A percentile compares a stretch with the other conserved stretches of the same genome.
These are phyloP conservation scores for Bimastos eiseni DNA, from an alignment of 2,888 invertebrate genomes.

Conservation along the genomic window DNA sequence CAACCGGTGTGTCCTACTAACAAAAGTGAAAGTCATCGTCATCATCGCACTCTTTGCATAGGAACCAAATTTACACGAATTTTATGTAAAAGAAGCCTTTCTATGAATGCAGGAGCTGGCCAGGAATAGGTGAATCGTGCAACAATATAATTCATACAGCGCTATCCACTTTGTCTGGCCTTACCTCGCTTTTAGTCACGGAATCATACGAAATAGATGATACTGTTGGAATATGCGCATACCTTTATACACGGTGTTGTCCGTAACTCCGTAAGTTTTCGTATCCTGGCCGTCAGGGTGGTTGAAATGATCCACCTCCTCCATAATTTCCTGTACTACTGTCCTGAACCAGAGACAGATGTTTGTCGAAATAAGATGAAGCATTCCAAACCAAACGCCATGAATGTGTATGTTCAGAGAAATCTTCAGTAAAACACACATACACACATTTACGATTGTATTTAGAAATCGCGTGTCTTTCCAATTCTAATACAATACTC, in stretches of 20 bases:
- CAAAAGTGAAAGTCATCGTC: too few relatives aligned
- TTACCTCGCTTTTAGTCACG: too few relatives aligned
- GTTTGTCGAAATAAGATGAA: conserved; percentile 98
- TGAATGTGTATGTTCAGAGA: conserved; percentile 79
- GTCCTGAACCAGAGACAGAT: conserved; percentile 94
- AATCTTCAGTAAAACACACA: conserved; percentile 26
- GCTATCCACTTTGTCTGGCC: background rate
- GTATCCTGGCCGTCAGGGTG: background rate
- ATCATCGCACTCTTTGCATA: too few relatives aligned
- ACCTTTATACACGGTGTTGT: background rate
- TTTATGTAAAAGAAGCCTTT: too few relatives aligned
- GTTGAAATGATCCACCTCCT: too few relatives aligned
- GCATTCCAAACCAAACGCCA: conserved; percentile 90
- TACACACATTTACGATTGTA: background rate
- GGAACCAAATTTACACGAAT: too few relatives aligned
- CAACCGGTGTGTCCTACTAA: too few relatives aligned
- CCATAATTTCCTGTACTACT: conserved; percentile 38
- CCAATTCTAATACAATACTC: background rate
- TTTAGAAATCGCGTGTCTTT: background rate
- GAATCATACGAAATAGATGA: background rate
- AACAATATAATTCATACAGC: background rate
- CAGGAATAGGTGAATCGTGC: too few relatives aligned
- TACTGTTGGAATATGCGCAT: background rate
- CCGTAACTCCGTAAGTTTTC: background rate
- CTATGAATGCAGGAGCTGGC: too few relatives aligned